Conservation (phyloP, 2,888 invertebrate genomes). For the Catonia carolina region DNA sequence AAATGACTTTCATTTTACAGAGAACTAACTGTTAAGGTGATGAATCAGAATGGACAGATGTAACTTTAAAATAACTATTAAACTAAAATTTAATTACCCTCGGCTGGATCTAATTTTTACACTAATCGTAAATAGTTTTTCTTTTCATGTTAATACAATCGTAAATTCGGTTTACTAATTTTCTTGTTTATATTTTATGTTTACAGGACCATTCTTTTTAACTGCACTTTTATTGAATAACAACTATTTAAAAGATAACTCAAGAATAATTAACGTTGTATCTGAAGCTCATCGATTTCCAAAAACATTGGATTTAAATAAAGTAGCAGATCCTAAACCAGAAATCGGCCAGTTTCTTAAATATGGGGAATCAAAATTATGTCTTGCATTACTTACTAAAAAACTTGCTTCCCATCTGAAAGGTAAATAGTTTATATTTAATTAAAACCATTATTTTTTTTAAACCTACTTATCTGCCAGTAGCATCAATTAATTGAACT, state of each 20-base stretch:
- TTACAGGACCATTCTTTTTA: conserved; percentile 43
- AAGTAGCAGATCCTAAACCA: neutral
- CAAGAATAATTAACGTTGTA: conserved; percentile 46
- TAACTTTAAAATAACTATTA: too few species aligned
- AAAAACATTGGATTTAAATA: neutral
- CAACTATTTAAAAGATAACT: conserved; percentile 37
- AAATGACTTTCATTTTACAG: too few species aligned
- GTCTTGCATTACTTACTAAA: conserved; percentile 14
- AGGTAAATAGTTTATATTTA: conserved; percentile 10
- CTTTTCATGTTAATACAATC: too few species aligned
- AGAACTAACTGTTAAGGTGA: too few species aligned
- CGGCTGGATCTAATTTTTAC: too few species aligned
- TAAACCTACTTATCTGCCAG: too few species aligned
- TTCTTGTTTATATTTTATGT: too few species aligned
- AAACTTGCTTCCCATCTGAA: conserved; percentile 14
- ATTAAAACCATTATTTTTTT: neutral
- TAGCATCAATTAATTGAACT: too few species aligned
- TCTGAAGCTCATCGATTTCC: conserved; percentile 42
- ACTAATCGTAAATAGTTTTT: too few species aligned
- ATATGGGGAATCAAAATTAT: conserved; percentile 21
- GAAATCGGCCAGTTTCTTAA: conserved; percentile 13
- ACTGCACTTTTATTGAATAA: conserved; percentile 45
- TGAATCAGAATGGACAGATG: too few species aligned
- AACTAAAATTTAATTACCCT: too few species aligned
- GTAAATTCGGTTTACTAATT: too few species aligned